Evolutionary conservation across 2,797 vertebrate species (phyloP).

Genomic region (Periophthalmus magnuspinnatus): DNA sequence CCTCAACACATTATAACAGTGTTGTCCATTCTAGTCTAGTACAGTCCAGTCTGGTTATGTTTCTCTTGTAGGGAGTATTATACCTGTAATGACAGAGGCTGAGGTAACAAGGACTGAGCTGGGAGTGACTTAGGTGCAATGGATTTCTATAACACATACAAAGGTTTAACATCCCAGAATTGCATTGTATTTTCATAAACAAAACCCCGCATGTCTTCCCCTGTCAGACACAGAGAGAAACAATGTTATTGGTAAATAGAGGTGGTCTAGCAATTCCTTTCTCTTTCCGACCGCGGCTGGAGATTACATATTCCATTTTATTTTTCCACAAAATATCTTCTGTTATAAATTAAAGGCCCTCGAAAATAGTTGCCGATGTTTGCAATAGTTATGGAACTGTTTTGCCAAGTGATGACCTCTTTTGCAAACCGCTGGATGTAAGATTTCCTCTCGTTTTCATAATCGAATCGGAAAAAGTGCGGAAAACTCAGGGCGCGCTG

Average conservation of each 20-base stretch:
- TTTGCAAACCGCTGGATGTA: conserved; percentile 20
- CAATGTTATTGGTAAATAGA: conserved; percentile 60
- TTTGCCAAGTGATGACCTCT: conserved; percentile 31
- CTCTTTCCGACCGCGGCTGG: conserved; percentile 53
- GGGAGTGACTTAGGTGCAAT: too few species aligned
- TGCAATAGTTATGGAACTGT: conserved; percentile 45
- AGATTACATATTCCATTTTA: conserved; percentile 58
- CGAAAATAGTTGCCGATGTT: conserved; percentile 45
- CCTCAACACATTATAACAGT: too few species aligned
- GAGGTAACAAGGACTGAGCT: too few species aligned
- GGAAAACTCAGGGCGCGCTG: conserved; percentile 49
- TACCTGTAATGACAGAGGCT: too few species aligned
- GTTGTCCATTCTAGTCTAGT: too few species aligned
- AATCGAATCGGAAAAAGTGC: conserved; percentile 34
- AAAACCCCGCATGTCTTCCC: conserved; percentile 21
- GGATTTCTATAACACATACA: neutral
- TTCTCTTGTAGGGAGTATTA: too few species aligned
- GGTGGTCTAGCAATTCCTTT: conserved; percentile 51
- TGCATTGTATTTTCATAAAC: neutral
- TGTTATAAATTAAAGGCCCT: conserved; percentile 56
- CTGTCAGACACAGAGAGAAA: conserved; percentile 36
- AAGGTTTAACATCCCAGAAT: conserved; percentile 8
- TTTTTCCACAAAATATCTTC: conserved; percentile 47
- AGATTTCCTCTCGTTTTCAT: conserved; percentile 4
- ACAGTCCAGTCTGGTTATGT: too few species aligned